phyloP scores from a whole-genome alignment of 2,113 vertebrate genomes.

The Pseudopipra pipra region DNA sequence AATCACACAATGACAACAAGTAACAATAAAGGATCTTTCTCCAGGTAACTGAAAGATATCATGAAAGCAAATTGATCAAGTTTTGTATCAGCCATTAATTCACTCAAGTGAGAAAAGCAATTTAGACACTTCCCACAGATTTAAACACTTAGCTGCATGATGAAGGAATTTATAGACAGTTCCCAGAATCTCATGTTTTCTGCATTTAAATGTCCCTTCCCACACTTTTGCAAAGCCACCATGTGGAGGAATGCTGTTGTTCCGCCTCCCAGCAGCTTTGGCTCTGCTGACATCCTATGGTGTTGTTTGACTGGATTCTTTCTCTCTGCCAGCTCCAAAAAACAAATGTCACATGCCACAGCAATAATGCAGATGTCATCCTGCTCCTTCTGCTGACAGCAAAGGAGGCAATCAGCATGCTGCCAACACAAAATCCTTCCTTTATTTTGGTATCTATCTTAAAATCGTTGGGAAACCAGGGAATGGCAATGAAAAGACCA shows the following conservation, averaged over 20 bases:
- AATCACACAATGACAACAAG: background rate
- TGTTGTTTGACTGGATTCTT: background rate
- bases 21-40: background rate
- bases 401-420: background rate
- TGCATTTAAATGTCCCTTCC: background rate
- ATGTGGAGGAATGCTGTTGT: background rate
- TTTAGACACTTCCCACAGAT: slow-evolving; percentile 25
- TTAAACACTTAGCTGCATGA: background rate
- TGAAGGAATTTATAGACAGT: slow-evolving; percentile 26
- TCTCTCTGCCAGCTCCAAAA: background rate
- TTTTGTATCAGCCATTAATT: background rate
- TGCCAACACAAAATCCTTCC: background rate
- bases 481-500: background rate
- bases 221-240: background rate
- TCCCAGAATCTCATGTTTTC: background rate
- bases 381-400: background rate
- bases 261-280: background rate
- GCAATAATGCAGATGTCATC: background rate
- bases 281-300: background rate
- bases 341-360: background rate
- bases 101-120: background rate
- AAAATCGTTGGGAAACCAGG: background rate
- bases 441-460: background rate
- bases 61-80: background rate
- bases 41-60: background rate